Evolutionary conservation across 2,888 invertebrate species (phyloP), one percentile per base, ranked within the genome.

Genomic region (Crematogaster levior): DNA sequence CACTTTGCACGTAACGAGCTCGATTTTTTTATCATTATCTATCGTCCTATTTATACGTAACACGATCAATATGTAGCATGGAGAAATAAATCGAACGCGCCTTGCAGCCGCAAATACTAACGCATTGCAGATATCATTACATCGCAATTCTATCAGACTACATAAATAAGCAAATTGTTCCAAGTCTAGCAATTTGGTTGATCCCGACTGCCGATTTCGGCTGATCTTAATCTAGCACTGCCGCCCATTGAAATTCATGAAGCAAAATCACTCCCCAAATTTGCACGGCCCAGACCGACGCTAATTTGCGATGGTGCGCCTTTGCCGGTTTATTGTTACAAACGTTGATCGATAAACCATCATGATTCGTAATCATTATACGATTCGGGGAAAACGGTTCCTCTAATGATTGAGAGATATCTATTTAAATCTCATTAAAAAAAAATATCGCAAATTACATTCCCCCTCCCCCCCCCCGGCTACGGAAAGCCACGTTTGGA

Each of bases 201-300:
- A 84, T 84, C 60, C 74, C 74, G 15, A 58, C 60, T 77, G 84
- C 82, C 85, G 85, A 88, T 87, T 88, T 83, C 80, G 84, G 46
- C 82, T 81, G 88, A 87, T 88, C 87, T 88, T 88, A 89, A 88
- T 88, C 88, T 86, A 30, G 7, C 80, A 24, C 15, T n/a, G 74
- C 34, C 81, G 30, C 24, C 74, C 81, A 88, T 87, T 88, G 87
- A 89, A 88, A 89, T 88, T 88, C 89, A 88, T 88, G 89, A 87
- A 66, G 89, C 84, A 82, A 87, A 89, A 88, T 88, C 82, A 81
- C 72, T 74, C 89, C 58, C 40, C 73, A 72, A 88, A 89, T 87
- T 88, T 87, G 85, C 82, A 72, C 82, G 84, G 53, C 66, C n/a
- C 82, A 48, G 87, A 80, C 84, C 74, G 43, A 46, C 56, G 21